These are phyloP conservation scores for Zeuzera pyrina DNA, from an alignment of 2,888 invertebrate species.

Conservation along the genomic window DNA sequence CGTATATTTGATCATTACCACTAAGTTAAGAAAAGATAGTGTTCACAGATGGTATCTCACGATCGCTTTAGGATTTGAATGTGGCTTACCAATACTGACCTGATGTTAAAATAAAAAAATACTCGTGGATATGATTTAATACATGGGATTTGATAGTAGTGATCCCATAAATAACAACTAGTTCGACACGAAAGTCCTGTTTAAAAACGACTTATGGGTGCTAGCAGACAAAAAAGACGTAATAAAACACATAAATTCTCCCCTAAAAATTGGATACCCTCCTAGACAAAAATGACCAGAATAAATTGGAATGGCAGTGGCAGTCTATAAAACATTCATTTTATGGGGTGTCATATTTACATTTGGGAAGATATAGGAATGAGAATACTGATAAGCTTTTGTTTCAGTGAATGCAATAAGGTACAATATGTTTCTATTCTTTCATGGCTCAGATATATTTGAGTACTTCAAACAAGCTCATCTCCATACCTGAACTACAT, in stretches of 20 bases:
- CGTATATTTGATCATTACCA: no score
- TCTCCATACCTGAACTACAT: conserved; percentile 13
- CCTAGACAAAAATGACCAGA: conserved; percentile 69
- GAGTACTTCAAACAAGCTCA: conserved; percentile 11
- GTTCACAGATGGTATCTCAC: no score
- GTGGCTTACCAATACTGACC: no score
- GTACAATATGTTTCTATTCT: conserved; percentile 32
- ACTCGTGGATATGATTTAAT: no score
- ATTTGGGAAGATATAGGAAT: conserved; percentile 59
- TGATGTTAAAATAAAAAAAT: no score
- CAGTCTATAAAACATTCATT: conserved; percentile 69
- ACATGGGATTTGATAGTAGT: no score
- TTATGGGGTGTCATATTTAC: conserved; percentile 74
- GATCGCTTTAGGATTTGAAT: no score
- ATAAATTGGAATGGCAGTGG: conserved; percentile 70
- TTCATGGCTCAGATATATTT: conserved; percentile 12
- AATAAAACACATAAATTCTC: conserved; percentile 57
- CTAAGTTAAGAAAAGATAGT: no score
- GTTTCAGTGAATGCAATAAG: not conserved
- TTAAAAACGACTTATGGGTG: conserved; percentile 14
- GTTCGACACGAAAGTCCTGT: not conserved
- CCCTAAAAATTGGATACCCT: conserved; percentile 67
- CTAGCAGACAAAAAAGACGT: conserved; percentile 47
- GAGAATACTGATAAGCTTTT: conserved; percentile 52
- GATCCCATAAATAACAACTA: conserved; percentile 2